phyloP scores from a whole-genome alignment of 2,888 invertebrate species.

The Chrysolina oricalcia region DNA sequence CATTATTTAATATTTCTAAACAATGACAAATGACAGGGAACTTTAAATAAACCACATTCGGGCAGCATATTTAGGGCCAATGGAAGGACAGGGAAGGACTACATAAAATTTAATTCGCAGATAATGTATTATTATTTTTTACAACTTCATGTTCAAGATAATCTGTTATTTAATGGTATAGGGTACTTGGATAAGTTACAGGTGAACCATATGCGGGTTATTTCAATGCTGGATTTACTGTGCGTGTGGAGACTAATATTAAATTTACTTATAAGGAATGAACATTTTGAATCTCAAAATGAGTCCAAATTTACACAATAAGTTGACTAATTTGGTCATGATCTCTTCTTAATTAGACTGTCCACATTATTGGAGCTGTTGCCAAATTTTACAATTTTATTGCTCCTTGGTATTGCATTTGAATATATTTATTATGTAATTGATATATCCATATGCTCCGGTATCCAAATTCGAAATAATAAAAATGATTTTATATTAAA shows the following conservation, averaged over 20 bases:
- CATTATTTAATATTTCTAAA: too few species aligned
- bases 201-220: neutral
- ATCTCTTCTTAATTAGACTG: neutral
- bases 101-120: too few species aligned
- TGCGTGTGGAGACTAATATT: neutral
- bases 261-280: neutral
- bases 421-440: slow-evolving; percentile 1
- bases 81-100: too few species aligned
- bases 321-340: neutral
- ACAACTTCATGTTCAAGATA: slow-evolving; percentile 1
- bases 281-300: neutral
- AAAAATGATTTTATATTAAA: slow-evolving; percentile 40
- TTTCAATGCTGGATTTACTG: neutral
- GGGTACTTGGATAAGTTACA: neutral
- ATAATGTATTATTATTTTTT: neutral
- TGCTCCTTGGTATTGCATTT: neutral
- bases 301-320: neutral
- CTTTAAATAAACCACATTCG: too few species aligned
- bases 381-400: slow-evolving; percentile 5
- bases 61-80: too few species aligned
- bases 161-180: neutral
- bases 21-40: too few species aligned
- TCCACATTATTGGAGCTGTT: neutral
- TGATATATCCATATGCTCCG: neutral
- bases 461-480: slow-evolving; percentile 14